These are phyloP conservation scores for Palythoa grandis DNA, from an alignment of 92 coral and sea anemone species.

Conservation along the genomic window DNA sequence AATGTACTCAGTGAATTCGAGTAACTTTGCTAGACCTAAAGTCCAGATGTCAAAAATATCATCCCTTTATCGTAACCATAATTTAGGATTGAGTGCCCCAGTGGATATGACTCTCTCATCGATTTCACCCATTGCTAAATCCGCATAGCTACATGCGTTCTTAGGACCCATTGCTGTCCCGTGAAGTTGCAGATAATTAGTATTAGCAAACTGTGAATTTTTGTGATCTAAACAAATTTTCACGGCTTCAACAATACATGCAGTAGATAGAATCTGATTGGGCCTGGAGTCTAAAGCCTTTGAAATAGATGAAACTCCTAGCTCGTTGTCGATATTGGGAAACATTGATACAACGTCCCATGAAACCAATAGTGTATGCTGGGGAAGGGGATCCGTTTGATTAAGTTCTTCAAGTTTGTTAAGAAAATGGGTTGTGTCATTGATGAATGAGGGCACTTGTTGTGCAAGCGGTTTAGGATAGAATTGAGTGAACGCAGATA, in stretches of 20 bases:
- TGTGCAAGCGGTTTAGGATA: no score
- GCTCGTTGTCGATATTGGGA: not conserved
- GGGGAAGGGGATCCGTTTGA: not conserved
- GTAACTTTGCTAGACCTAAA: constrained; percentile 22
- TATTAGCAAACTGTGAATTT: not conserved
- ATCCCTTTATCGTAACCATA: constrained; percentile 47
- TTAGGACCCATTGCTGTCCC: not conserved
- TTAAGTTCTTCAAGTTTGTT: not conserved
- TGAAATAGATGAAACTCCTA: not conserved
- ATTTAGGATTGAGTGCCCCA: no score
- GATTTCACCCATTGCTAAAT: no score
- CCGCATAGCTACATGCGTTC: no score
- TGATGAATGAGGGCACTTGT: no score
- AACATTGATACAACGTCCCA: not conserved
- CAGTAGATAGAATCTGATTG: not conserved
- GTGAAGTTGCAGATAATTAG: not conserved
- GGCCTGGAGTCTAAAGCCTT: not conserved
- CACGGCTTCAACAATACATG: not conserved
- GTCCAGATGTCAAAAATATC: constrained; percentile 37
- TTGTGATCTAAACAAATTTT: not conserved
- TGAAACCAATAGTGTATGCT: not conserved
- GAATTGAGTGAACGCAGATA: no score
- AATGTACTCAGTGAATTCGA: constrained; percentile 36
- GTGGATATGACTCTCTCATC: not conserved
- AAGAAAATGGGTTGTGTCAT: not conserved